A percentile compares a stretch with the other conserved stretches of the same genome.
phyloP scores from a whole-genome alignment of 2,888 invertebrate species.

The Villa cingulata region DNA sequence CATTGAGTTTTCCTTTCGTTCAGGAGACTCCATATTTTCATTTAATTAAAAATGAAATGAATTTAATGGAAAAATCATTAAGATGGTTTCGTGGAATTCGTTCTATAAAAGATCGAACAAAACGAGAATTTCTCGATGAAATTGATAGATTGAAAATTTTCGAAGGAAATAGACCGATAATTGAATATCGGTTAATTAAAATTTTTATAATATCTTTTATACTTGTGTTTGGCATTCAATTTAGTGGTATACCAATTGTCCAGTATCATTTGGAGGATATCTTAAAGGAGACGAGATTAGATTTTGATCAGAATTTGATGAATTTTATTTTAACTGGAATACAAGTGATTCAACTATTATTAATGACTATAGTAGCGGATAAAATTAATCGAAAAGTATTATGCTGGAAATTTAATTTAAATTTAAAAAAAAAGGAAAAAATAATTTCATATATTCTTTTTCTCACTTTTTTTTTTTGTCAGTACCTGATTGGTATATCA shows the following conservation, averaged over 20 bases:
- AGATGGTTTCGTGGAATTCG: slow-evolving; percentile 31
- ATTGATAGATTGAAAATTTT: slow-evolving; percentile 13
- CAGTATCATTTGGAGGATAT: slow-evolving; percentile 24
- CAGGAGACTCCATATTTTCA: slow-evolving; percentile 29
- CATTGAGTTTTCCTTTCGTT: slow-evolving; percentile 26
- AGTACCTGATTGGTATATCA: not conserved
- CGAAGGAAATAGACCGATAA: not conserved
- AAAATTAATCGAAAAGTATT: slow-evolving; percentile 23
- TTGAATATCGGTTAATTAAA: not conserved
- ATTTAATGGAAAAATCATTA: slow-evolving; percentile 26
- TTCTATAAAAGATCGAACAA: slow-evolving; percentile 23
- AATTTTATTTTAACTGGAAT: slow-evolving; percentile 22
- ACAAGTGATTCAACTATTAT: slow-evolving; percentile 21
- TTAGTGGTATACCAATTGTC: slow-evolving; percentile 26
- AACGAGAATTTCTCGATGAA: slow-evolving; percentile 23
- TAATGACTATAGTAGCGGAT: slow-evolving; percentile 19
- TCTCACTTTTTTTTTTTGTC: not conserved
- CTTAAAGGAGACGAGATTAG: slow-evolving; percentile 16
- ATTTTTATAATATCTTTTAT: slow-evolving; percentile 19
- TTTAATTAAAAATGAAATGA: slow-evolving; percentile 19
- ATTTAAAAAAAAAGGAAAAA: not conserved
- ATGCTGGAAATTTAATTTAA: not conserved
- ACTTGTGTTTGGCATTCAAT: slow-evolving; percentile 23
- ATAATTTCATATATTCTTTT: no score
- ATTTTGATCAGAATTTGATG: slow-evolving; percentile 16